These are phyloP conservation scores for Melitaea athalia DNA, from an alignment of 2,888 invertebrate species.

Conservation along the genomic window DNA sequence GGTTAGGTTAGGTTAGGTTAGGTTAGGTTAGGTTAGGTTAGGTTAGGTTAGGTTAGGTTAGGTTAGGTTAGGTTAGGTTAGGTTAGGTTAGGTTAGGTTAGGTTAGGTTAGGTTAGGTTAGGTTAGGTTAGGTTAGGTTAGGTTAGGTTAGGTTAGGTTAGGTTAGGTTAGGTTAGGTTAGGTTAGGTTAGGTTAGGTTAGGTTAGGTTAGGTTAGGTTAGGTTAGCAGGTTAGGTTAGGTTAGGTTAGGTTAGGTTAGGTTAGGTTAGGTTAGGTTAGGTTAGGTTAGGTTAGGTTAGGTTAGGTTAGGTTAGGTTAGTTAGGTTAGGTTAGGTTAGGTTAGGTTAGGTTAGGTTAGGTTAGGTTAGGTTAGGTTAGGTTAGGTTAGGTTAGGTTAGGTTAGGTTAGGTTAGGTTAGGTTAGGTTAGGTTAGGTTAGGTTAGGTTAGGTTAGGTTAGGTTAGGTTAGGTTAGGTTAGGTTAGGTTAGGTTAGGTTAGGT, in stretches of 20 bases:
- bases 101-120: conserved; percentile 6
- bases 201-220: conserved; percentile 6
- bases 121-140: conserved; percentile 6
- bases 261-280: conserved; percentile 6
- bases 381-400: conserved; percentile 6
- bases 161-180: conserved; percentile 6
- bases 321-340: conserved; percentile 6
- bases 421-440: conserved; percentile 6
- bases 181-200: conserved; percentile 6
- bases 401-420: conserved; percentile 6
- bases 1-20: conserved; percentile 6
- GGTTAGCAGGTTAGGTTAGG: conserved; percentile 6
- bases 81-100: conserved; percentile 6
- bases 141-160: conserved; percentile 6
- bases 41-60: conserved; percentile 6
- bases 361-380: conserved; percentile 6
- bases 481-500: conserved; percentile 6
- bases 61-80: conserved; percentile 6
- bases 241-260: conserved; percentile 6
- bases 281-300: conserved; percentile 6
- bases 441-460: conserved; percentile 6
- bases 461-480: conserved; percentile 6
- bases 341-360: conserved; percentile 6
- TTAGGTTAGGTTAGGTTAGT: conserved; percentile 6
- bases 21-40: conserved; percentile 6